A percentile compares a stretch with the other conserved stretches of the same genome.
Conservation (phyloP, 2,797 vertebrate genomes). For the Girardinus metallicus region DNA sequence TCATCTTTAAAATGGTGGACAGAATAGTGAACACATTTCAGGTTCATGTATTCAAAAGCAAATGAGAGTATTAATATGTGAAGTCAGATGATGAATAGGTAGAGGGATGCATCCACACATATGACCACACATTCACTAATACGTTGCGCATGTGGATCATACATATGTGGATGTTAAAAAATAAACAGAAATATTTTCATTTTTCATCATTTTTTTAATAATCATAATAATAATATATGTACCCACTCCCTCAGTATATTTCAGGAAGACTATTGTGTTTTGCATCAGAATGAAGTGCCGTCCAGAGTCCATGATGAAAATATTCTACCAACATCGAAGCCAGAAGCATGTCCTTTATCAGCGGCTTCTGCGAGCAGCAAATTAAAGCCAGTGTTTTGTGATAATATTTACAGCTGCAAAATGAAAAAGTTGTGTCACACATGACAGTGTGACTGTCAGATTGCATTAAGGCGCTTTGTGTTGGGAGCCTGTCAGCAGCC, state of each 20-base stretch:
- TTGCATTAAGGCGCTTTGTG: constrained; percentile 32
- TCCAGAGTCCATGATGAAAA: constrained; percentile 16
- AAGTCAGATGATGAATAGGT: no score
- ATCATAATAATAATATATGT: neutral
- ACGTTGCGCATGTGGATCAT: neutral
- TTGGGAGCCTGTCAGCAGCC: constrained; percentile 26
- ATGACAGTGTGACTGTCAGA: constrained; percentile 36
- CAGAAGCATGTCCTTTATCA: constrained; percentile 42
- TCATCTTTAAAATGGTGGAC: neutral
- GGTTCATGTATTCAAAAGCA: neutral
- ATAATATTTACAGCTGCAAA: constrained; percentile 45
- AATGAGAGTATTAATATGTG: neutral
- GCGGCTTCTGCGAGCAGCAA: constrained; percentile 16
- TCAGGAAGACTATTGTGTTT: constrained; percentile 8
- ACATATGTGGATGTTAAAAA: neutral
- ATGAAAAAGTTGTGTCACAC: constrained; percentile 40
- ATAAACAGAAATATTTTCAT: neutral
- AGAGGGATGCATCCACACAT: neutral
- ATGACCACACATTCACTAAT: neutral
- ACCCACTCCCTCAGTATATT: neutral
- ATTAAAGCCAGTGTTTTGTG: constrained; percentile 30
- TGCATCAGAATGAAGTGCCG: constrained; percentile 31
- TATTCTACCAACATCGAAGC: constrained; percentile 13
- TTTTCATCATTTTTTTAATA: neutral
- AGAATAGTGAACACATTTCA: neutral